Evolutionary conservation across 2,888 invertebrate genomes (phyloP).

Genomic region (Teleiodes luculella): DNA sequence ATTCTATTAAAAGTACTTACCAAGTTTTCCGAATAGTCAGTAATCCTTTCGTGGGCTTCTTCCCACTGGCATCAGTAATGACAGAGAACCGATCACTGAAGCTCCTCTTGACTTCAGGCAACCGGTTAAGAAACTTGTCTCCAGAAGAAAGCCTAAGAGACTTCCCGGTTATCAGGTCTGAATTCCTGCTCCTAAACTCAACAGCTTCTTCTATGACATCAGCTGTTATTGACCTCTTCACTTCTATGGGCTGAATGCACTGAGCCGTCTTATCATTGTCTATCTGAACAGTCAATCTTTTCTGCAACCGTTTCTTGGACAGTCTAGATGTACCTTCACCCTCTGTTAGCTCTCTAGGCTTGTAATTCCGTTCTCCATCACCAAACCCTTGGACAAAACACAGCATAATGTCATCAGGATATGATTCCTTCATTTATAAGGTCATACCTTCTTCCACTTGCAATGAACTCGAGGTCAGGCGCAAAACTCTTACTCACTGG

Average conservation of each 20-base stretch:
- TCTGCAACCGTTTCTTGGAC: conserved; percentile 40
- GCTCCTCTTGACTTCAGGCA: conserved; percentile 68
- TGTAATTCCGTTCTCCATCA: conserved; percentile 54
- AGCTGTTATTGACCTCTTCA: conserved; percentile 17
- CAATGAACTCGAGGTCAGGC: conserved; percentile 33
- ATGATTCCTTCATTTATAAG: conserved; percentile 74
- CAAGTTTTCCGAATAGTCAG: conserved; percentile 73
- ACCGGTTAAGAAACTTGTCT: conserved; percentile 35
- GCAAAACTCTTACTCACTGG: conserved; percentile 22
- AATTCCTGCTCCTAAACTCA: conserved; percentile 42
- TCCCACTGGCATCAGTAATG: conserved; percentile 56
- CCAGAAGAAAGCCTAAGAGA: conserved; percentile 55
- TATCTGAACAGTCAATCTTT: conserved; percentile 23
- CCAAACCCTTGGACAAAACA: conserved; percentile 84
- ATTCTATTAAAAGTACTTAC: too few relatives aligned
- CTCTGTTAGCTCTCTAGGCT: conserved; percentile 50
- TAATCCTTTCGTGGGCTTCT: conserved; percentile 51
- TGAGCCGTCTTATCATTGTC: conserved; percentile 33
- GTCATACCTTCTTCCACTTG: conserved; percentile 41
- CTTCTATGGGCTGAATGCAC: conserved; percentile 14
- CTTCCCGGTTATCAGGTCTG: conserved; percentile 48
- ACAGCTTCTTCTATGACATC: conserved; percentile 31
- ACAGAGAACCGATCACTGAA: conserved; percentile 70
- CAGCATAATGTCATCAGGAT: conserved; percentile 81
- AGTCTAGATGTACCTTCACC: conserved; percentile 39